These are phyloP conservation scores for Euphonia xanthogaster DNA, from an alignment of 2,797 vertebrate genomes.

Conservation along the genomic window DNA sequence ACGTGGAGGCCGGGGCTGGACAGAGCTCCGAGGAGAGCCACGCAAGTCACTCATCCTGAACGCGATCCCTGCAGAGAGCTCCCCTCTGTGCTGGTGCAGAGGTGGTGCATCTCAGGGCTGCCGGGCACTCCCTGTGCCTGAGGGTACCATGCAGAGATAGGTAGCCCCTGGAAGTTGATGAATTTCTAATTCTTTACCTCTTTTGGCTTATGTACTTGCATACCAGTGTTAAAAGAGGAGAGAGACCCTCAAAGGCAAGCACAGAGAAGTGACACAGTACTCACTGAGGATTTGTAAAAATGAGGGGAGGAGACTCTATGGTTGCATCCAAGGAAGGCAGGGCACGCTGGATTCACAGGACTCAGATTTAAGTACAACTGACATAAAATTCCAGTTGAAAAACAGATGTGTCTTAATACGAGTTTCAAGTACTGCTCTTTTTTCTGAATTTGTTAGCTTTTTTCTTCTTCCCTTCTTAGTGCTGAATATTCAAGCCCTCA, in stretches of 20 bases:
- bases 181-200: neutral
- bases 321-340: neutral
- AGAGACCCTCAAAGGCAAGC: neutral
- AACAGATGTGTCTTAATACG: neutral
- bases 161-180: neutral
- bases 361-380: neutral
- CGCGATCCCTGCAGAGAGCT: neutral
- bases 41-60: neutral
- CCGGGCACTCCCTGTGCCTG: neutral
- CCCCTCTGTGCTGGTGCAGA: neutral
- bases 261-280: neutral
- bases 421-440: neutral
- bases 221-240: neutral
- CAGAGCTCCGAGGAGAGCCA: neutral
- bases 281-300: neutral
- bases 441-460: neutral
- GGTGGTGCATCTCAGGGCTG: neutral
- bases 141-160: neutral
- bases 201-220: neutral
- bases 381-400: neutral
- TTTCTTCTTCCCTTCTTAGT: neutral
- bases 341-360: neutral
- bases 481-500: neutral
- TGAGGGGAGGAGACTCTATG: fast-evolving
- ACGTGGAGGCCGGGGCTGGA: neutral